phyloP scores from a whole-genome alignment of 1,140 invertebrate species.

The Matsumurasca onukii region DNA sequence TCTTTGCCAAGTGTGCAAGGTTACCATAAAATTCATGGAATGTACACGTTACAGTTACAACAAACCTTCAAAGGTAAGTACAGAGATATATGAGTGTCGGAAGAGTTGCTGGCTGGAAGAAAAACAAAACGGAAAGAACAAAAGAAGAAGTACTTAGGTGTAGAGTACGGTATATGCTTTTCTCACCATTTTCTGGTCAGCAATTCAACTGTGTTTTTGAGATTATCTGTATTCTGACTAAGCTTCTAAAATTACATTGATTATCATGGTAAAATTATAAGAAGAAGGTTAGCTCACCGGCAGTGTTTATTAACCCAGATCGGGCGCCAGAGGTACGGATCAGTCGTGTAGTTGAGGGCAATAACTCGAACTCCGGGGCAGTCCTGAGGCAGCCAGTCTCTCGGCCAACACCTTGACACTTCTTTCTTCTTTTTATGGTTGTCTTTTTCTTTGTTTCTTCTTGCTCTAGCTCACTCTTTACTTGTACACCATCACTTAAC shows the following conservation, averaged over 20 bases:
- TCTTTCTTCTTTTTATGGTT: not conserved
- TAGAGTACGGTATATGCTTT: too few species aligned
- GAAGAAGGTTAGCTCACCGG: slow-evolving; percentile 48
- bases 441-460: not conserved
- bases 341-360: slow-evolving; percentile 69
- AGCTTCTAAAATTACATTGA: not conserved
- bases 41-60: too few species aligned
- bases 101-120: too few species aligned
- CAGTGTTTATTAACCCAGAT: slow-evolving; percentile 63
- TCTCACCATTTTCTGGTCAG: not conserved
- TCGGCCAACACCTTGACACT: slow-evolving; percentile 63
- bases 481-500: not conserved
- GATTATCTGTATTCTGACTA: not conserved
- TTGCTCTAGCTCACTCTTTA: not conserved
- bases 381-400: slow-evolving; percentile 66
- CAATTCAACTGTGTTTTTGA: not conserved
- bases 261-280: not conserved
- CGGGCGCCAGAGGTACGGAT: slow-evolving; percentile 66
- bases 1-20: too few species aligned
- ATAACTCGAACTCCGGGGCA: slow-evolving; percentile 65
- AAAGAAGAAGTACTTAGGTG: too few species aligned
- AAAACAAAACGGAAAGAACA: too few species aligned
- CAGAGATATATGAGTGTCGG: too few species aligned
- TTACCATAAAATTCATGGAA: too few species aligned
- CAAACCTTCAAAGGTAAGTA: too few species aligned